These are phyloP conservation scores for Gonatopus flavifemur DNA, from an alignment of 1,140 invertebrate genomes.

Conservation along the genomic window DNA sequence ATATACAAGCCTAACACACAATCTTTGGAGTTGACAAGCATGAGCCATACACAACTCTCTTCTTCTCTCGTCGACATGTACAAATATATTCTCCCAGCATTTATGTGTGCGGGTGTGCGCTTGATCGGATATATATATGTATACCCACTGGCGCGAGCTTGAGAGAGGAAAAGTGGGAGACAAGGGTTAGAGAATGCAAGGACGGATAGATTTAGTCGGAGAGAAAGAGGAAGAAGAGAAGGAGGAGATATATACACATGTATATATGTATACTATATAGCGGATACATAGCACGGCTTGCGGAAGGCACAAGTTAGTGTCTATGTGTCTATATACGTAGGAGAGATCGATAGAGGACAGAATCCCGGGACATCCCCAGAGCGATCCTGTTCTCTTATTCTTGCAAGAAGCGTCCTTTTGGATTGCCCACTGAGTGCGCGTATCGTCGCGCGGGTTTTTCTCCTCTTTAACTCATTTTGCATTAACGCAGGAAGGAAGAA, in stretches of 20 bases:
- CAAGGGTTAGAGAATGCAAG: neutral
- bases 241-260: conserved; percentile 30
- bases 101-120: conserved; percentile 3
- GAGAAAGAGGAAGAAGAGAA: conserved; percentile 20
- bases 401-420: conserved; percentile 54
- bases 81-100: conserved; percentile 9
- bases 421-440: conserved; percentile 36
- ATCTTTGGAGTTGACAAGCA: conserved; percentile 21
- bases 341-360: conserved; percentile 59
- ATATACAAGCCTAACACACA: too few species aligned
- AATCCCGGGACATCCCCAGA: conserved; percentile 58
- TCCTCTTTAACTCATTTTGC: conserved; percentile 37
- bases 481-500: conserved; percentile 24
- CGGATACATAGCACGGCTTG: conserved; percentile 49
- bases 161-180: neutral
- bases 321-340: conserved; percentile 54
- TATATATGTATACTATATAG: conserved; percentile 24
- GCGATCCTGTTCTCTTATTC: conserved; percentile 58
- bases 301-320: conserved; percentile 56
- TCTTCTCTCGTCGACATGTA: conserved; percentile 2
- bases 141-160: conserved; percentile 12
- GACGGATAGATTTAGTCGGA: neutral
- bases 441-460: conserved; percentile 26
- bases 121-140: too few species aligned
- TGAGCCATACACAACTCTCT: conserved; percentile 15